Percentiles rank a stretch among this genome's conserved stretches.
Evolutionary conservation across 2,797 vertebrate genomes (phyloP).

Genomic region (Paedocypris micromegethes): DNA sequence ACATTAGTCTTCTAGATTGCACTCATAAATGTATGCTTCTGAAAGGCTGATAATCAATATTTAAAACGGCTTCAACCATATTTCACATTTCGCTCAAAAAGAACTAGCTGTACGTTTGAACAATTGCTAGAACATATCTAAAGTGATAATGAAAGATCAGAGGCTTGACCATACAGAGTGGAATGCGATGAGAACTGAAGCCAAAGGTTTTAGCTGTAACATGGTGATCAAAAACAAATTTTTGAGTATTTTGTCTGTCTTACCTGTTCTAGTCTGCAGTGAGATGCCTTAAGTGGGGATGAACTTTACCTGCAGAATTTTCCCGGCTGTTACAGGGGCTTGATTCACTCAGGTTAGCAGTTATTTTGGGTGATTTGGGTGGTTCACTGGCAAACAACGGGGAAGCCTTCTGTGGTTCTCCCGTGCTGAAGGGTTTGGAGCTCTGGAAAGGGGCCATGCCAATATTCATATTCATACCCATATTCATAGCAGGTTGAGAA

Average conservation of each 20-base stretch:
- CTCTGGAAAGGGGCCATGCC: conserved; percentile 63
- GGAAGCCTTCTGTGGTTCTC: conserved; percentile 62
- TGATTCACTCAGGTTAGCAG: conserved; percentile 43
- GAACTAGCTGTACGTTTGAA: background rate
- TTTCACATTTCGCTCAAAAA: background rate
- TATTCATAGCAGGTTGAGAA: conserved; percentile 59
- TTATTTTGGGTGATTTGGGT: conserved; percentile 51
- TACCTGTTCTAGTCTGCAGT: conserved; percentile 42
- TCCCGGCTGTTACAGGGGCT: conserved; percentile 41
- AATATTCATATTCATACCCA: conserved; percentile 52
- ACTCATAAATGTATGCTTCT: conserved; percentile 30
- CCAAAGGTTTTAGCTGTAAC: background rate
- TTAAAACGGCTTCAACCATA: conserved; percentile 19
- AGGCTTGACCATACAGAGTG: conserved; percentile 3
- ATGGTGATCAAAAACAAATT: conserved; percentile 1
- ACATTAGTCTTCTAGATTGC: conserved; percentile 43
- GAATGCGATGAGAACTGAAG: conserved; percentile 19
- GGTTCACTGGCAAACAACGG: conserved; percentile 58
- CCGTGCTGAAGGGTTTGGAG: conserved; percentile 54
- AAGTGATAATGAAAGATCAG: conserved; percentile 12
- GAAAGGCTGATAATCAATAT: conserved; percentile 15
- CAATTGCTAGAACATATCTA: no score
- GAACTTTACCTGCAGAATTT: conserved; percentile 50
- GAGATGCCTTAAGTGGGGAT: conserved; percentile 30
- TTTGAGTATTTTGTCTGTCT: conserved; percentile 36